Conservation (phyloP, 2,113 vertebrate species). For the Brachypodius melanocephalos region DNA sequence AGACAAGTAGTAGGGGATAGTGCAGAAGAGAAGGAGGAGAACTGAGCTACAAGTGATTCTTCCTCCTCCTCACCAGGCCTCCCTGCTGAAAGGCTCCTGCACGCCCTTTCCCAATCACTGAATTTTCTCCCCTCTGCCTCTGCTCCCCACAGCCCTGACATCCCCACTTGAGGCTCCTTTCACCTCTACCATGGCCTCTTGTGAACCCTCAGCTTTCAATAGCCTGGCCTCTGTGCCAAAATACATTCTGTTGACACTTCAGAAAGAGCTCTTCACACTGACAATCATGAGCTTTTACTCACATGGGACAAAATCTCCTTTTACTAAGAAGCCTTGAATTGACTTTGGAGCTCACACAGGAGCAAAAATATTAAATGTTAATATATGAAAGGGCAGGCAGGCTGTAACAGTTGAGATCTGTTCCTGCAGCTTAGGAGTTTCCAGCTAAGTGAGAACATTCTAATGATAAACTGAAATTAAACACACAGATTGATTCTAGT, state of each 20-base stretch:
- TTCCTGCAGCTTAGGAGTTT: background rate
- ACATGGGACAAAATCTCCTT: background rate
- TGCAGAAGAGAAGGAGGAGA: background rate
- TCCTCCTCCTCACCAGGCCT: background rate
- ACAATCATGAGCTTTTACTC: background rate
- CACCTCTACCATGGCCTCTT: background rate
- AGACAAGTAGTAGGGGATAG: background rate
- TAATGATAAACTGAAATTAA: background rate
- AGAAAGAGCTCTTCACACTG: slow-evolving; percentile 13
- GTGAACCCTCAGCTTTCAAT: background rate
- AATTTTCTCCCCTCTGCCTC: background rate
- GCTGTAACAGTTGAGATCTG: background rate
- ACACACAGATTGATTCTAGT: background rate
- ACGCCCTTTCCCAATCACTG: background rate
- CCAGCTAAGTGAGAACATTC: background rate
- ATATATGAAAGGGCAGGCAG: slow-evolving; percentile 21
- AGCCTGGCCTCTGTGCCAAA: background rate
- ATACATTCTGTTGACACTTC: slow-evolving; percentile 15
- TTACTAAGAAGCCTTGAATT: slow-evolving; percentile 8
- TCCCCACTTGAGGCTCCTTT: background rate
- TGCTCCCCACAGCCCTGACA: background rate
- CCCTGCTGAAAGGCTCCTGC: background rate
- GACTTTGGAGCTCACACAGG: background rate
- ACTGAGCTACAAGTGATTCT: background rate
- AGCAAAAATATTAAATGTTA: slow-evolving; percentile 38